phyloP scores from a whole-genome alignment of 1,140 invertebrate species.

The Telenomus remus region DNA sequence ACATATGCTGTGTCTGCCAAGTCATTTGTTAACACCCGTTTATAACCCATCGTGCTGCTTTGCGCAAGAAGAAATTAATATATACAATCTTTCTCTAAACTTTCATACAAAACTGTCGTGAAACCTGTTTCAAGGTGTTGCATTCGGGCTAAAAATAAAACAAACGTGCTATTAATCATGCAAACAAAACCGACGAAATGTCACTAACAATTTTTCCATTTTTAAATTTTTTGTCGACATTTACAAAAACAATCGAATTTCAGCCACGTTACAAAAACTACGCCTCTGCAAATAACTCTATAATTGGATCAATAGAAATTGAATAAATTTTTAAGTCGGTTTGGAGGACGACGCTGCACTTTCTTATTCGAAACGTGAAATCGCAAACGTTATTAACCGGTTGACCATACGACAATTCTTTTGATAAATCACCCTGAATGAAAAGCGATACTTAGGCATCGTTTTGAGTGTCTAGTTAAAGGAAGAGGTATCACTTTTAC shows the following conservation, averaged over 20 bases:
- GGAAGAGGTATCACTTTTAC: too few relatives aligned
- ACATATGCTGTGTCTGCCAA: conserved; percentile 18
- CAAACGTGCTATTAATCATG: too few relatives aligned
- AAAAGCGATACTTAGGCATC: too few relatives aligned
- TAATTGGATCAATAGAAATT: conserved; percentile 41
- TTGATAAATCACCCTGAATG: too few relatives aligned
- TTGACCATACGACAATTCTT: not conserved
- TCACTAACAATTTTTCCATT: too few relatives aligned
- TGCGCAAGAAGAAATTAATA: conserved; percentile 9
- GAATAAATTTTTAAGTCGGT: conserved; percentile 47
- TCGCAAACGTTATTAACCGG: conserved; percentile 23
- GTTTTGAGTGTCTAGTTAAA: too few relatives aligned
- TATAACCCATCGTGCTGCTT: not conserved
- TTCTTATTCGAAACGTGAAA: conserved; percentile 37
- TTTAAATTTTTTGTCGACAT: too few relatives aligned
- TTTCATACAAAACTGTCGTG: conserved; percentile 20
- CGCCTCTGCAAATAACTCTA: conserved; percentile 6
- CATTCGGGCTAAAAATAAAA: not conserved
- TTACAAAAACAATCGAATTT: conserved; percentile 5
- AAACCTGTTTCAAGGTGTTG: conserved; percentile 29
- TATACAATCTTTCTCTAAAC: conserved; percentile 31
- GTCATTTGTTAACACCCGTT: too few relatives aligned
- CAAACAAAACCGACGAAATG: too few relatives aligned
- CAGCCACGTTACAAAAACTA: conserved; percentile 18
- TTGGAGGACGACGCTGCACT: conserved; percentile 39